Evolutionary conservation across 2,113 vertebrate genomes (phyloP).

Genomic region (Mustelus asterias): DNA sequence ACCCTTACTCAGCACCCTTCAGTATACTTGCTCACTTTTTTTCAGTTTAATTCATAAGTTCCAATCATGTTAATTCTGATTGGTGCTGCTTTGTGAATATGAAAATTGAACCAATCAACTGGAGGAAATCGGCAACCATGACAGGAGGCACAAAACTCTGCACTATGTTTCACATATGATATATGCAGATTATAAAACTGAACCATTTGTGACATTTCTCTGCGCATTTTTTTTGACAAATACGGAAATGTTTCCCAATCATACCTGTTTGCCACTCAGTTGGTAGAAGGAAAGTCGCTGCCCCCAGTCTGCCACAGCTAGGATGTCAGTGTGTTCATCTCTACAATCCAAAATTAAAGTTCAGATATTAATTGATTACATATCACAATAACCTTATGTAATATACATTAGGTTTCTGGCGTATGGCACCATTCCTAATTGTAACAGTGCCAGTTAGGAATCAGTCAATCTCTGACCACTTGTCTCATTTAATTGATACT

Average conservation of each 20-base stretch:
- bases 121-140: background rate
- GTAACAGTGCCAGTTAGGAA: background rate
- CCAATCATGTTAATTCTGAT: background rate
- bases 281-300: constrained; percentile 96
- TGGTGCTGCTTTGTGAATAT: background rate
- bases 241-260: background rate
- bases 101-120: background rate
- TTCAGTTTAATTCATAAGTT: background rate
- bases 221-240: background rate
- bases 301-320: constrained; percentile 95
- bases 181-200: background rate
- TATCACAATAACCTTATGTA: background rate
- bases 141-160: background rate
- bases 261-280: constrained; percentile 93
- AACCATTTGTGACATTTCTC: background rate
- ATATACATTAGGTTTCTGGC: too few species aligned
- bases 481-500: background rate
- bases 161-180: background rate
- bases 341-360: constrained; percentile 49
- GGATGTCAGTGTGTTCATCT: constrained; percentile 89
- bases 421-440: background rate
- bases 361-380: constrained; percentile 9
- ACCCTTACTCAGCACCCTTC: background rate
- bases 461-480: background rate
- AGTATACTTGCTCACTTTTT: background rate